These are phyloP conservation scores for Platycnemis pennipes DNA, from an alignment of 2,888 invertebrate genomes.

Conservation along the genomic window DNA sequence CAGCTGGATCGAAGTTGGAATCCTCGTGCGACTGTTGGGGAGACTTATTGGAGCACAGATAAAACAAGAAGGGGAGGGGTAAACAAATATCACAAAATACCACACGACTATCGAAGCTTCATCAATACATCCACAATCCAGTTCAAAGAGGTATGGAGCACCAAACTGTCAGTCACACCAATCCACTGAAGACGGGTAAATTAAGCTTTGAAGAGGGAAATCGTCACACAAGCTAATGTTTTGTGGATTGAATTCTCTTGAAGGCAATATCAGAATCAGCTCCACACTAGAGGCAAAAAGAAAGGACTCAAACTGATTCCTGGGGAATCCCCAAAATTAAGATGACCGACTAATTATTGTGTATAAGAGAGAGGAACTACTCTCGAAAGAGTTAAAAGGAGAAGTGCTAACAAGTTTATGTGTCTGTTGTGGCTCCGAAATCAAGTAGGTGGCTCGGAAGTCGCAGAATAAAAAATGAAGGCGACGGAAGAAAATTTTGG, in stretches of 20 bases:
- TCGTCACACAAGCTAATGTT: background rate
- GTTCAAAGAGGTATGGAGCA: background rate
- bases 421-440: conserved; percentile 13
- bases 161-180: background rate
- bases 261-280: background rate
- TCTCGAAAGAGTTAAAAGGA: background rate
- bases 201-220: background rate
- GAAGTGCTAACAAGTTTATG: conserved; percentile 58
- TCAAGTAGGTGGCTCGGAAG: background rate
- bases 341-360: background rate
- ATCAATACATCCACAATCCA: conserved; percentile 31
- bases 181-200: background rate
- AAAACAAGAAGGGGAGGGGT: background rate
- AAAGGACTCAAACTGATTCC: background rate
- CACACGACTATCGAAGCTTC: conserved; percentile 8
- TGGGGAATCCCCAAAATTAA: background rate
- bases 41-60: background rate
- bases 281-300: background rate
- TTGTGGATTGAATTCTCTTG: background rate
- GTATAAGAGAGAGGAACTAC: background rate
- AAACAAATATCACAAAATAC: conserved; percentile 23
- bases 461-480: background rate
- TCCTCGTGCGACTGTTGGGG: background rate
- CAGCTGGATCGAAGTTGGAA: conserved; percentile 32
- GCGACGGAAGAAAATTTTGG: conserved; percentile 14